Evolutionary conservation across 2,113 vertebrate genomes (phyloP).

Genomic region (Lates calcarifer): DNA sequence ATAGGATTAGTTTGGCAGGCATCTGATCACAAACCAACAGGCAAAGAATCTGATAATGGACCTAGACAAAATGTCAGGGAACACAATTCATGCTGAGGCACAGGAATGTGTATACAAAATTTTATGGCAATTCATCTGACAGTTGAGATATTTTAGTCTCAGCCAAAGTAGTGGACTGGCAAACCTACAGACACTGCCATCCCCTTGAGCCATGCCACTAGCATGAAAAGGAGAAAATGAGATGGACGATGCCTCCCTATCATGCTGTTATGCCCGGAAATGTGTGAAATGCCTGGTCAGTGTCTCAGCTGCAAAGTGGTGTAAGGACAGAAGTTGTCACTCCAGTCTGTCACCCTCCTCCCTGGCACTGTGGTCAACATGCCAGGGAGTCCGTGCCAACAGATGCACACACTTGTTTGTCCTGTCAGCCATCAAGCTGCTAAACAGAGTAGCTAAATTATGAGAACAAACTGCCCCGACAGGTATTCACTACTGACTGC

Average conservation of each 20-base stretch:
- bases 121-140: neutral
- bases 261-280: neutral
- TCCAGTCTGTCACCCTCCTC: slow-evolving; percentile 48
- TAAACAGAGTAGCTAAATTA: slow-evolving; percentile 24
- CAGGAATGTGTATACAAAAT: neutral
- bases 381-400: slow-evolving; percentile 36
- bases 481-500: slow-evolving; percentile 13
- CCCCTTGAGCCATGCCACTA: neutral
- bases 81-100: no score
- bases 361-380: slow-evolving; percentile 18
- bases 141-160: neutral
- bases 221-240: slow-evolving; percentile 6
- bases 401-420: slow-evolving; percentile 52
- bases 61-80: neutral
- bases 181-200: neutral
- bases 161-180: neutral
- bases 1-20: no score
- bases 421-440: slow-evolving; percentile 21
- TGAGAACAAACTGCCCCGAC: slow-evolving; percentile 25
- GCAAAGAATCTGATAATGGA: neutral
- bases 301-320: slow-evolving; percentile 40
- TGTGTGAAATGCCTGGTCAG: slow-evolving; percentile 34
- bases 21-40: no score
- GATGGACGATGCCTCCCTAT: neutral
- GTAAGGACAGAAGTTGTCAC: slow-evolving; percentile 49